Conservation (phyloP, 2,888 invertebrate species). For the Dinocampus coccinellae region DNA sequence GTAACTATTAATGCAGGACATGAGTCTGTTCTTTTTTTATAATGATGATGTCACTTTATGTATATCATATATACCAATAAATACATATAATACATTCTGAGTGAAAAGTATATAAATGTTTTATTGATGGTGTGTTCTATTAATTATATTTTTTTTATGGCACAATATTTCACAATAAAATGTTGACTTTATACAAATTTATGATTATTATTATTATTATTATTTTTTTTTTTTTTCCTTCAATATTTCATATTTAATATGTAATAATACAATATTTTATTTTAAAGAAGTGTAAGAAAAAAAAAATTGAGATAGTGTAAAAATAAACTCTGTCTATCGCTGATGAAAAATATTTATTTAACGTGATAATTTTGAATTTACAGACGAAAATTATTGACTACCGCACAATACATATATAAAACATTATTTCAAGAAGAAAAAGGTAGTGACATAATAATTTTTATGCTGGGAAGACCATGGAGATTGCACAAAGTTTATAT, state of each 20-base stretch:
- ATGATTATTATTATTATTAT: too few species aligned
- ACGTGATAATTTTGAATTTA: slow-evolving; percentile 38
- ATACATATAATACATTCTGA: neutral
- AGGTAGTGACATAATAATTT: slow-evolving; percentile 81
- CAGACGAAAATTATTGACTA: slow-evolving; percentile 78
- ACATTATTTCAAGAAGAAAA: slow-evolving; percentile 82
- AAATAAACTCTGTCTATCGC: neutral
- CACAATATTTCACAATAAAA: neutral
- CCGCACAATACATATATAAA: slow-evolving; percentile 84
- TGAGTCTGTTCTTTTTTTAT: slow-evolving; percentile 37
- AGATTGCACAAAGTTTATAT: slow-evolving; percentile 83
- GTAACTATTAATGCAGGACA: neutral
- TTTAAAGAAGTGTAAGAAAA: too few species aligned
- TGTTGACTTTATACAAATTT: neutral
- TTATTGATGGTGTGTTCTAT: neutral
- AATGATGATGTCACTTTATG: slow-evolving; percentile 36
- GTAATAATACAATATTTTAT: neutral
- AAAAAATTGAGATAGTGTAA: too few species aligned
- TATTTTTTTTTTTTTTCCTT: too few species aligned
- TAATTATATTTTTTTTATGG: slow-evolving; percentile 8
- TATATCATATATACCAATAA: neutral
- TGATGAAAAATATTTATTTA: neutral
- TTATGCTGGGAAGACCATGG: slow-evolving; percentile 80
- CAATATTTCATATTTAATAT: neutral
- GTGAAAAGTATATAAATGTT: slow-evolving; percentile 14